Conservation (phyloP, 2,888 invertebrate genomes). For the Hartigia nigra region DNA sequence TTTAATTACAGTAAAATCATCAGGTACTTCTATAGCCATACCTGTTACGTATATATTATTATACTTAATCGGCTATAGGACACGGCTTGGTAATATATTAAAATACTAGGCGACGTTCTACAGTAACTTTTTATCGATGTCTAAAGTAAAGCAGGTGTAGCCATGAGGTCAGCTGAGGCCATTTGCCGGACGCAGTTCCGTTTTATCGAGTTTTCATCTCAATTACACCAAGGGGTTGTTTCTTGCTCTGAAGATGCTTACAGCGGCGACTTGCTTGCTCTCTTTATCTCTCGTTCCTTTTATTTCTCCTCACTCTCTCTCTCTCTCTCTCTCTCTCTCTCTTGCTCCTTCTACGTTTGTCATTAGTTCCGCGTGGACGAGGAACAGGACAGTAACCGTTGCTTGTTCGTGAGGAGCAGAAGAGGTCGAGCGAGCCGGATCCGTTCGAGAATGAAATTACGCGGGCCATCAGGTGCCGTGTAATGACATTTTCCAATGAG, state of each 20-base stretch:
- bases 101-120: background rate
- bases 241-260: background rate
- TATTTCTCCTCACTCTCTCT: slow-evolving; percentile 31
- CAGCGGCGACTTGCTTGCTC: background rate
- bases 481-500: slow-evolving; percentile 56
- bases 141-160: background rate
- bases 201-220: slow-evolving; percentile 35
- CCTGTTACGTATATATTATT: background rate
- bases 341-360: slow-evolving; percentile 29
- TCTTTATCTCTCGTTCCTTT: slow-evolving; percentile 8
- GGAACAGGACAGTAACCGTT: slow-evolving; percentile 26
- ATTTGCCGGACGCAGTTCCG: slow-evolving; percentile 39
- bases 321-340: slow-evolving; percentile 11
- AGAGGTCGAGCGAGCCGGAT: slow-evolving; percentile 9
- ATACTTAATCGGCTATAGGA: background rate
- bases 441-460: slow-evolving; percentile 45
- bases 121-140: background rate
- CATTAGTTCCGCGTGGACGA: slow-evolving; percentile 56
- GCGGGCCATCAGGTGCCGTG: slow-evolving; percentile 44
- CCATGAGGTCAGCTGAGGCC: slow-evolving; percentile 31
- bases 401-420: slow-evolving; percentile 20
- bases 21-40: background rate
- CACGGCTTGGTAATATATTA: background rate
- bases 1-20: background rate
- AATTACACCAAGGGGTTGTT: background rate